Conservation (phyloP, 1,140 invertebrate genomes). For the Calycopis cecrops region DNA sequence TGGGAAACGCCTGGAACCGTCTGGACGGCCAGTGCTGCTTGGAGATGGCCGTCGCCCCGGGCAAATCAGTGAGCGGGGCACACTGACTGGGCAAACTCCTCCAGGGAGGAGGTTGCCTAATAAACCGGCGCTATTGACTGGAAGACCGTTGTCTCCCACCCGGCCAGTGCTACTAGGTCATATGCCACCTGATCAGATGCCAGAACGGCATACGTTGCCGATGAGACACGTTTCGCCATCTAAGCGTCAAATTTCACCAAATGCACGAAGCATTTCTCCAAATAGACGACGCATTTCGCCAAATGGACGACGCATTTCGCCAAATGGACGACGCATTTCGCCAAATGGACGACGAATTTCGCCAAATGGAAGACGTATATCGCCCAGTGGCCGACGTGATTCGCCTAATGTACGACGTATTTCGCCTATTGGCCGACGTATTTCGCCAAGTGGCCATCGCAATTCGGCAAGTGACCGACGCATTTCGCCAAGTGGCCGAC, state of each 20-base stretch:
- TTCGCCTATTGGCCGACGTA: slow-evolving; percentile 3
- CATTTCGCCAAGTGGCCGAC: too few relatives aligned
- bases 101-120: neutral
- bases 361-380: slow-evolving; percentile 18
- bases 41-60: slow-evolving; percentile 11
- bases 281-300: neutral
- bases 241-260: neutral
- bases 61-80: neutral
- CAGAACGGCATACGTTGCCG: neutral
- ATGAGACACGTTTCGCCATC: neutral
- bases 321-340: neutral
- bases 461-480: neutral
- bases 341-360: slow-evolving; percentile 4
- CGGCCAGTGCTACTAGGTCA: neutral
- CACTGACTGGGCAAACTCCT: neutral
- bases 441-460: slow-evolving; percentile 20
- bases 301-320: neutral
- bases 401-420: slow-evolving; percentile 10
- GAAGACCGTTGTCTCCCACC: neutral
- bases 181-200: neutral
- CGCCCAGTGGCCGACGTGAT: slow-evolving; percentile 13
- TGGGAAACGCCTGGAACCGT: neutral
- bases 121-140: neutral
- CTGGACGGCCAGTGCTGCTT: neutral
- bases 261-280: slow-evolving; percentile 12